Evolutionary conservation across 1,140 invertebrate genomes (phyloP), one percentile per base, ranked within the genome.

Genomic region (Tigriopus japonicus): DNA sequence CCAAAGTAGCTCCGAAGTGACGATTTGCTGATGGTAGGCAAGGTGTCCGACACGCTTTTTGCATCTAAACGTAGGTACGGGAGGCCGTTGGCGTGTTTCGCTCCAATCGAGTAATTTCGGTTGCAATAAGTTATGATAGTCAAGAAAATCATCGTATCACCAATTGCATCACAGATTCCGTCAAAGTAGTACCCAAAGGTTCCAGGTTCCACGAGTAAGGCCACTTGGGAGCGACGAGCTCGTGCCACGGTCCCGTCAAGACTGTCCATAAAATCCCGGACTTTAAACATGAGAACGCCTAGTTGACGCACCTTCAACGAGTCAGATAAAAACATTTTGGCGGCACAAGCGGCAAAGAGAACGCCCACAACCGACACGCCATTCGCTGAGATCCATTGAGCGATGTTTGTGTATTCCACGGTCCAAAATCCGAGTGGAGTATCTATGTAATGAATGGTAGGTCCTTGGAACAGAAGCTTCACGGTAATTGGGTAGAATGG

Each of bases 201-300:
- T 10, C 78, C 80, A 41, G 78, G 81, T 66, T 76, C 80, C 7
- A 83, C 71, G 68, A 78, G 85, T 23, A 78, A 69, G 56, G 78
- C 76, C 28, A 80, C 76, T 67, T 82, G 75, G 65, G 78, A 81
- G 45, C 77, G 14, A 41, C 17, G 74, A 17, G 76, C 77, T 59
- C 85, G 75, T 1, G 84, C 84, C 7, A 87, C 81, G 66, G 84
- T 80, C 0, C 85, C 85, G 67, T 87, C 85, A 54, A 87, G 67
- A 67, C 85, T 83, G 66, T 87, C 85, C 23, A 86, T 65, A 70
- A 84, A 85, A 60, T 83, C 83, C 59, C 85, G 72, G 7, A 85
- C 68, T 71, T 85, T 80, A 68, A 86, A 87, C 6, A 86, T 66
- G 6, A 84, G 67, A 1, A 86, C 79, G 0, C 81, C 84, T 0